phyloP scores from a whole-genome alignment of 1,140 invertebrate species.

The Cotesia glomerata region DNA sequence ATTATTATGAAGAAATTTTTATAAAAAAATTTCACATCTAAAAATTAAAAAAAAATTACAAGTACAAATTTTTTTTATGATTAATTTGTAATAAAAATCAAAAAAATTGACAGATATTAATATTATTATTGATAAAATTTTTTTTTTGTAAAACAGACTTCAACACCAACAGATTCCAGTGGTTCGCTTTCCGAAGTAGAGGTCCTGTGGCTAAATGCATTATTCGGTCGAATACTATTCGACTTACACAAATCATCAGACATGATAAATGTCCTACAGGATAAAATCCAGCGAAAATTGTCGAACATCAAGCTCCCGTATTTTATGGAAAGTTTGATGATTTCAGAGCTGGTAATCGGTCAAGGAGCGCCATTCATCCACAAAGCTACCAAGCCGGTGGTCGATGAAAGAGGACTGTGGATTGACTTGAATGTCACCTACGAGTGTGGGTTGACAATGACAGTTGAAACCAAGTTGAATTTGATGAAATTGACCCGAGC shows the following conservation, averaged over 20 bases:
- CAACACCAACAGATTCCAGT: constrained; percentile 27
- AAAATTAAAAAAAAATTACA: no score
- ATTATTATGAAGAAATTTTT: no score
- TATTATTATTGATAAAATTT: no score
- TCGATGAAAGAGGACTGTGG: constrained; percentile 92
- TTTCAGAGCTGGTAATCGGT: constrained; percentile 81
- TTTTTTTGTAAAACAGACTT: not conserved
- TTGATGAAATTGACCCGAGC: constrained; percentile 81
- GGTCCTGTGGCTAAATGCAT: constrained; percentile 75
- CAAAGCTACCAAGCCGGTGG: constrained; percentile 72
- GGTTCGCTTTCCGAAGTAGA: constrained; percentile 46
- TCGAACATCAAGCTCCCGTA: constrained; percentile 86
- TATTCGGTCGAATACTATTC: constrained; percentile 78
- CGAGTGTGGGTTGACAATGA: constrained; percentile 85
- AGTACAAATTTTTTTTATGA: no score
- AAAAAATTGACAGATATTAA: no score
- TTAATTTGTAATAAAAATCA: no score
- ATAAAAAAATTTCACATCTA: no score
- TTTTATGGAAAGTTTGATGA: constrained; percentile 84
- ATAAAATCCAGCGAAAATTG: constrained; percentile 86
- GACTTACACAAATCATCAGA: constrained; percentile 75
- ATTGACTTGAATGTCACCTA: constrained; percentile 90
- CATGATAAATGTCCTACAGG: constrained; percentile 70
- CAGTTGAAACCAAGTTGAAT: constrained; percentile 95
- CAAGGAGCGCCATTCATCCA: constrained; percentile 78